Evolutionary conservation across 2,797 vertebrate genomes (phyloP), one percentile per base, ranked within the genome.

Genomic region (Falco columbarius): DNA sequence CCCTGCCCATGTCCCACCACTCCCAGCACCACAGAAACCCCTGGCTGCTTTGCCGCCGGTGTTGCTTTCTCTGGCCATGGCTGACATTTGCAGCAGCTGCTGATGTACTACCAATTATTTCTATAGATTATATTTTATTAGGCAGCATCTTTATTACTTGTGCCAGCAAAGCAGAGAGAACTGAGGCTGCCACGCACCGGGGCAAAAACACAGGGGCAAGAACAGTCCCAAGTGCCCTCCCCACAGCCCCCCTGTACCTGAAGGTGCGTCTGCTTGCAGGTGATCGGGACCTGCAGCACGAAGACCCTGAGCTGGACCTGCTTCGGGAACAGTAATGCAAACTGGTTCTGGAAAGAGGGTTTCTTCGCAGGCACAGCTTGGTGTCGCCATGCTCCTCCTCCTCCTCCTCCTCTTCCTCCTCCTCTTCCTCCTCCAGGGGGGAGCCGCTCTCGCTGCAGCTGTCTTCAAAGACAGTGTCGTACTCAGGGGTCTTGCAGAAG

Each of bases 311-410:
- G 92, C 97, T 97, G 44, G 98, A 98, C 55, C 97, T 98, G 94
- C 98, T 98, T 27, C 98, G 98, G 46, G 98, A 98, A 96, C 99
- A 99, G 98, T 98, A 99, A 97, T 99, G 97, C 82, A 95, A 94
- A 84, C 85, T 93, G 95, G 90, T 95, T 90, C 98, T 98, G 97
- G 97, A 94, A 52, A 97, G 97, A 30, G 97, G 93, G 77, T 97
- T 98, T 90, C 98, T 98, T 89, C 97, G 95, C 92, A 97, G 97
- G 94, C 97, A 98, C 85, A 97, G 96, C 95, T 98, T 97, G 83
- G 97, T 96, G 92, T 93, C 47, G 9, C 97, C 86, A 0, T 74
- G 93, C 44, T 97, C 96, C 70, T 98, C 98, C 26, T 97, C 97
- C 1, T 96, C 96, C 9, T 97, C 97, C 6, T 97, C 97, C 1